Conservation (phyloP, 2,888 invertebrate genomes). For the Callosobruchus maculatus region DNA sequence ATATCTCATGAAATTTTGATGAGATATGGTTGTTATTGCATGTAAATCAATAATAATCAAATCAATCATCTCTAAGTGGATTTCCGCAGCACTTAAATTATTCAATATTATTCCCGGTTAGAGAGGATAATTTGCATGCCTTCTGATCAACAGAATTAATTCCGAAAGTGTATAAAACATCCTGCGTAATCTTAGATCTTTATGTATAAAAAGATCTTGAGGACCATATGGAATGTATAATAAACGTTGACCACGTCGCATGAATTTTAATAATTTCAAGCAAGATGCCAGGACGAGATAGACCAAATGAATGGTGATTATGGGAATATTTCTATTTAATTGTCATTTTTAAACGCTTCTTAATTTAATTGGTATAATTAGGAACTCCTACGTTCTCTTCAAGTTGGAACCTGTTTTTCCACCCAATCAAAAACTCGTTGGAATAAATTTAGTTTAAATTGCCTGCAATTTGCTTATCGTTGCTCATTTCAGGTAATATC, state of each 20-base stretch:
- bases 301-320: neutral
- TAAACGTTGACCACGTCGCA: neutral
- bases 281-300: neutral
- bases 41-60: too few relatives aligned
- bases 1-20: too few relatives aligned
- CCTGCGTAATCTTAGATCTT: neutral
- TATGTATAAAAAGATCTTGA: neutral
- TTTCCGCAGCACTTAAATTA: too few relatives aligned
- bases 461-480: neutral
- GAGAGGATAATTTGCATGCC: too few relatives aligned
- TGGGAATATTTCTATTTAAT: neutral
- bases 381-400: neutral
- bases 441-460: neutral
- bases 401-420: neutral
- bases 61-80: too few relatives aligned
- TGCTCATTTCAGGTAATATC: neutral
- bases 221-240: neutral
- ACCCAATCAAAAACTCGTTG: neutral
- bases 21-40: too few relatives aligned
- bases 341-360: neutral
- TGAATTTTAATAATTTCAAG: neutral
- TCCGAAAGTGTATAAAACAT: neutral
- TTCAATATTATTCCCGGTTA: too few relatives aligned
- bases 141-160: too few relatives aligned
- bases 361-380: neutral